Percentiles rank a stretch among this genome's conserved stretches.
Evolutionary conservation across 2,888 invertebrate species (phyloP).

Genomic region (Scrobipalpa costella): DNA sequence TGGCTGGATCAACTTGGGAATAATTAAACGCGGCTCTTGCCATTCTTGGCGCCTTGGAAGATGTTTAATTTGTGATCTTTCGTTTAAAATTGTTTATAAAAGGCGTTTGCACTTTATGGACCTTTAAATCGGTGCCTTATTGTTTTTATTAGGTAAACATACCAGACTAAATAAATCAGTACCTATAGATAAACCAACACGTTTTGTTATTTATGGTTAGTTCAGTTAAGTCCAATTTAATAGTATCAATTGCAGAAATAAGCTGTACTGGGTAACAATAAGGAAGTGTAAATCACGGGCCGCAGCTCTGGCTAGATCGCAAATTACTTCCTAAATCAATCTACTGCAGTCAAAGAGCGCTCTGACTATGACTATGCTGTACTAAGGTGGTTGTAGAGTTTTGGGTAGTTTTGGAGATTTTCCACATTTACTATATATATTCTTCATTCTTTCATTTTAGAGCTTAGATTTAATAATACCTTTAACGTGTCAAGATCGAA

Average conservation of each 20-base stretch:
- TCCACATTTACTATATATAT: neutral
- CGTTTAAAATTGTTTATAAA: neutral
- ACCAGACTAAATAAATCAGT: too few species aligned
- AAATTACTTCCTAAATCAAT: conserved; percentile 16
- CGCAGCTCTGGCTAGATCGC: neutral
- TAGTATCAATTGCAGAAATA: neutral
- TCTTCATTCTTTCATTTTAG: neutral
- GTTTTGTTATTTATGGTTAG: too few species aligned
- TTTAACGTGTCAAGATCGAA: too few species aligned
- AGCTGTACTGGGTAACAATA: conserved; percentile 2
- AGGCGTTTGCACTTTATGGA: neutral
- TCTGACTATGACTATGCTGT: neutral
- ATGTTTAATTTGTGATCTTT: conserved; percentile 3
- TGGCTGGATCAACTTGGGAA: neutral
- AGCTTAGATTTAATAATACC: too few species aligned
- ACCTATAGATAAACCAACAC: too few species aligned
- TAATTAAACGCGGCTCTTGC: conserved; percentile 8
- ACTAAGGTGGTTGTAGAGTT: neutral
- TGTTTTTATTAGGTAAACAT: neutral
- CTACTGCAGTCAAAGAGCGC: neutral
- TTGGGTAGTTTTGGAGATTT: neutral
- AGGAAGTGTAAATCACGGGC: conserved; percentile 7
- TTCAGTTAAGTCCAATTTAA: neutral
- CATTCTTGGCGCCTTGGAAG: neutral
- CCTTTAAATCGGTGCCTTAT: neutral